Percentiles rank a stretch among this genome's conserved stretches.
Conservation (phyloP, 2,113 vertebrate genomes). For the Leucopsar rothschildi region DNA sequence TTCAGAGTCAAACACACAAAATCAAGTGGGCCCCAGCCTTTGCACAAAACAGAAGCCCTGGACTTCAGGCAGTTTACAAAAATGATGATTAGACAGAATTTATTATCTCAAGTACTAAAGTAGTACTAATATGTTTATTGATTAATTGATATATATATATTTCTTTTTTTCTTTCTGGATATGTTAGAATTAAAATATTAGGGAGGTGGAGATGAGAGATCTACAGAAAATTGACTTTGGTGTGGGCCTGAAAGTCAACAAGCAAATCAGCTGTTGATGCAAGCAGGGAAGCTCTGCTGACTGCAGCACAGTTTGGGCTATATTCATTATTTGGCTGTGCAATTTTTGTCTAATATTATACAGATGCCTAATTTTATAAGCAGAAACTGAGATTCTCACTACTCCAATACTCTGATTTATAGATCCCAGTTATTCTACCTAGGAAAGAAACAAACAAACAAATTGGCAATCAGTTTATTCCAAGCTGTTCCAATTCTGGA, state of each 20-base stretch:
- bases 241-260: neutral
- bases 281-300: neutral
- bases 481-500: conserved; percentile 32
- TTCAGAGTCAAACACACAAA: neutral
- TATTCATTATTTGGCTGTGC: neutral
- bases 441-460: neutral
- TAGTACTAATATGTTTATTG: neutral
- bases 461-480: conserved; percentile 9
- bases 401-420: neutral
- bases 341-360: neutral
- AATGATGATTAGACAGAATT: fast-evolving
- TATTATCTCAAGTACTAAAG: neutral
- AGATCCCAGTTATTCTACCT: neutral
- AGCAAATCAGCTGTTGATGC: neutral
- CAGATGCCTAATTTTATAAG: neutral
- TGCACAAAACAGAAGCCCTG: fast-evolving
- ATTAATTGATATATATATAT: neutral
- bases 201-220: neutral
- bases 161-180: neutral
- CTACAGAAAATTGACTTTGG: neutral
- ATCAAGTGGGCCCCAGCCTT: neutral
- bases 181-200: neutral
- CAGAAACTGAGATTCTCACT: neutral
- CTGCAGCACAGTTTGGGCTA: neutral
- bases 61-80: neutral